Percentiles rank a stretch among this genome's conserved stretches.
phyloP scores from a whole-genome alignment of 2,888 invertebrate species.

The Xestia xanthographa region DNA sequence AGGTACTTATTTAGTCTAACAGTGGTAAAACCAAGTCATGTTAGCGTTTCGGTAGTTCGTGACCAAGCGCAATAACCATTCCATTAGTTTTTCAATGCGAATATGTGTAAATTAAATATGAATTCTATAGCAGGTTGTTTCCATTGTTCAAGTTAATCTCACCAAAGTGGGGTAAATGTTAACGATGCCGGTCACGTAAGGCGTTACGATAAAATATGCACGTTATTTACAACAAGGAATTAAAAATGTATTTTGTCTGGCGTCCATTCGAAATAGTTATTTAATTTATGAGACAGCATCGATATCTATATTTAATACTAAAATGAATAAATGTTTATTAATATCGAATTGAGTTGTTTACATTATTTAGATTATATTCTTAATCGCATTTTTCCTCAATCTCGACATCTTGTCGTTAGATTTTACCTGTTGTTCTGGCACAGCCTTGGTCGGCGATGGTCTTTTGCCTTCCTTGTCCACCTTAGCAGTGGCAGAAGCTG shows the following conservation, averaged over 20 bases:
- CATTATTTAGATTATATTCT: constrained; percentile 22
- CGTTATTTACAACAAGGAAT: constrained; percentile 46
- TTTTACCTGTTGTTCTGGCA: constrained; percentile 80
- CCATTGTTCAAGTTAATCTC: constrained; percentile 73
- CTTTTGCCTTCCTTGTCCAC: constrained; percentile 81
- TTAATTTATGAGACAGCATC: constrained; percentile 27
- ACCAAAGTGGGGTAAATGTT: constrained; percentile 67
- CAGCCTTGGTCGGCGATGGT: constrained; percentile 79
- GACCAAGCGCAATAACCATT: constrained; percentile 81
- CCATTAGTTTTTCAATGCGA: constrained; percentile 81
- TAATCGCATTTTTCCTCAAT: constrained; percentile 47
- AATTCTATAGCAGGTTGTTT: constrained; percentile 73
- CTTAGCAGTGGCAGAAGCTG: constrained; percentile 76
- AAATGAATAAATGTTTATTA: constrained; percentile 36
- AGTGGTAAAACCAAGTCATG: constrained; percentile 74
- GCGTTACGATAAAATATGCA: constrained; percentile 57
- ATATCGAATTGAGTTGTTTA: constrained; percentile 49
- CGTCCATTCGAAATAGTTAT: constrained; percentile 36
- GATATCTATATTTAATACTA: constrained; percentile 1
- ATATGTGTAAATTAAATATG: constrained; percentile 79
- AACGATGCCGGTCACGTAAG: constrained; percentile 73
- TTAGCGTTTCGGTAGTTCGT: constrained; percentile 82
- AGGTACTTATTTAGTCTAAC: constrained; percentile 43
- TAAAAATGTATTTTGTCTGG: constrained; percentile 49
- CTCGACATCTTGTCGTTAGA: constrained; percentile 38